Evolutionary conservation across 2,113 vertebrate species (phyloP).

Genomic region (Chaetura pelagica): DNA sequence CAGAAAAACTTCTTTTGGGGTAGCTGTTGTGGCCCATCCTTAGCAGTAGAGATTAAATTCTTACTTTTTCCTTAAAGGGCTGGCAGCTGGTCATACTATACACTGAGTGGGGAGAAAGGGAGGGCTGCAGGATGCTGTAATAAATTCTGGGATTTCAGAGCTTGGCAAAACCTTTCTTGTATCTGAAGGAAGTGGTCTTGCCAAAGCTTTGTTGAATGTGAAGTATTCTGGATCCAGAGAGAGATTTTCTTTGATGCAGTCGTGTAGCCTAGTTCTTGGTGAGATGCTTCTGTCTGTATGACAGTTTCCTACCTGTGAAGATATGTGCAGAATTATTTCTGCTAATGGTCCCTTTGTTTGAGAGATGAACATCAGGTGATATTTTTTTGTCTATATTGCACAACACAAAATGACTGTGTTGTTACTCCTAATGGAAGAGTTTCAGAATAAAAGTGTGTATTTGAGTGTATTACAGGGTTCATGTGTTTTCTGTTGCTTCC

Average conservation of each 20-base stretch:
- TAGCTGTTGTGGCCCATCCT: not conserved
- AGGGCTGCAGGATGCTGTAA: not conserved
- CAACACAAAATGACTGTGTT: not conserved
- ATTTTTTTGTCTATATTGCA: not conserved
- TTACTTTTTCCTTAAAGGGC: not conserved
- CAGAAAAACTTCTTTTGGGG: not conserved
- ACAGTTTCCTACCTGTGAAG: not conserved
- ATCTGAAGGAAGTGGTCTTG: not conserved
- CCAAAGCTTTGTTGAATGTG: not conserved
- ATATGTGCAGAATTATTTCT: not conserved
- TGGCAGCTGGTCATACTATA: not conserved
- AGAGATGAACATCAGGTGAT: not conserved
- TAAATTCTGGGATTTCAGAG: not conserved
- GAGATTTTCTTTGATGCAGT: not conserved
- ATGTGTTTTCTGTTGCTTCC: not conserved
- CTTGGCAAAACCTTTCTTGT: not conserved
- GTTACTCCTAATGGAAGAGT: not conserved
- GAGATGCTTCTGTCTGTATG: fast-evolving
- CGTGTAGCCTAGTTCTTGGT: not conserved
- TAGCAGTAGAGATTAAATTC: not conserved
- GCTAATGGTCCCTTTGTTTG: not conserved
- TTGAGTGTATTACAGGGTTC: not conserved
- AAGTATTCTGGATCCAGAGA: not conserved
- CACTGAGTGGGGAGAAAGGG: not conserved
- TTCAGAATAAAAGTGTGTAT: not conserved